Evolutionary conservation across 2,888 invertebrate species (phyloP), one percentile per base, ranked within the genome.

Genomic region (Pseudococcus longispinus): DNA sequence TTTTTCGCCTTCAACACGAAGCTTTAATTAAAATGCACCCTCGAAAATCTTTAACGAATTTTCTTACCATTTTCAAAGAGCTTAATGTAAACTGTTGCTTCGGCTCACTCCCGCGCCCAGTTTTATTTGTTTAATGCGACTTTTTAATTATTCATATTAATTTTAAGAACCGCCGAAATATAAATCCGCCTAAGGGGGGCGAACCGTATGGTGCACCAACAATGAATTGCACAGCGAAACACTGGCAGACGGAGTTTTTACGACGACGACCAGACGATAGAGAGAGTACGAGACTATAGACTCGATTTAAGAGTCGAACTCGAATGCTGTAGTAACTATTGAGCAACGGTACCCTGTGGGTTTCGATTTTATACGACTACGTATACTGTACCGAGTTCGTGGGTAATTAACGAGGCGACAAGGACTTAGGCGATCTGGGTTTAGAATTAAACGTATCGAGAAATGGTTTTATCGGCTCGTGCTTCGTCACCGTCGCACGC

Each of bases 11-110:
- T 18, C 32, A 74, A 74, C 74, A 74, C 51, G 51, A 83, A 83
- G 44, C 83, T 55, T 51, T 51, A 85, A 85, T 85, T 85, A 85
- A 85, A 74, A 85, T 85, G 85, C 85, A 85, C 85, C 85, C 85
- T 85, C 77, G 26, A 74, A 74, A 85, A 85, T 85, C 85, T 77
- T 85, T 42, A 85, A 77, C 85, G 85, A 85, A 85, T 51, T 51
- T 51, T 74, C 74, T 74, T 46, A 29, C 44, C 85, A 46, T 85
- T 85, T 77, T 85, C 44, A 77, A 51, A 85, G n/a, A n/a, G 42
- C 42, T 77, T 20, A 65, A 77, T 51, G 74, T 70, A 46, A 77
- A 85, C 85, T 85, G 85, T 85, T 85, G 85, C 85, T 85, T 85
- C 85, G 65, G 20, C 26, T n/a, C n/a, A n/a, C 15, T n/a, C 18